Percentiles rank a stretch among this genome's conserved stretches.
Conservation (phyloP, 1,140 invertebrate genomes). For the Orius insidiosus region DNA sequence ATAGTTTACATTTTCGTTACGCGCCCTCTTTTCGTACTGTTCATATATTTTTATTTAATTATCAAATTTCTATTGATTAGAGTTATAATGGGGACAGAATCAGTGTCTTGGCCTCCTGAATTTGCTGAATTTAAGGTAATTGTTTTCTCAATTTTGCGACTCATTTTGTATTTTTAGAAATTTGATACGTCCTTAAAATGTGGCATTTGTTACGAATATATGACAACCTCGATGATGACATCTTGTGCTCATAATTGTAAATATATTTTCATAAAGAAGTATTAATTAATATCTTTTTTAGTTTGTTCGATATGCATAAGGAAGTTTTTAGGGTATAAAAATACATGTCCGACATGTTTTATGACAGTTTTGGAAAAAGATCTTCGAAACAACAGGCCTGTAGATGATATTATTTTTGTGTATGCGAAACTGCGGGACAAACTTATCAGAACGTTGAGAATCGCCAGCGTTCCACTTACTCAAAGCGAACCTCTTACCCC, state of each 20-base stretch:
- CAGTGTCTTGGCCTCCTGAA: not conserved
- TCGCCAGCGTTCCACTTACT: constrained; percentile 9
- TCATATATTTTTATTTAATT: too few species aligned
- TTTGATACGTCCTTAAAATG: constrained; percentile 28
- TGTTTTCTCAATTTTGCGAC: too few species aligned
- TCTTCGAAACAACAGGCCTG: constrained; percentile 30
- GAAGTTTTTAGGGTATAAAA: constrained; percentile 34
- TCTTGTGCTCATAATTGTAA: constrained; percentile 31
- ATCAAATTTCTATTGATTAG: too few species aligned
- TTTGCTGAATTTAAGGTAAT: constrained; percentile 3
- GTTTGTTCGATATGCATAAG: constrained; percentile 39
- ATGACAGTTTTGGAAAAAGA: constrained; percentile 31
- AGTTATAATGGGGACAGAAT: not conserved
- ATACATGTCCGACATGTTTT: constrained; percentile 34
- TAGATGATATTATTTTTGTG: constrained; percentile 25
- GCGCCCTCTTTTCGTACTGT: too few species aligned
- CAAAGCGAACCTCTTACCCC: not conserved
- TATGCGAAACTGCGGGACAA: constrained; percentile 24
- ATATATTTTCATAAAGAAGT: constrained; percentile 15
- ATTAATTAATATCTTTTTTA: constrained; percentile 24
- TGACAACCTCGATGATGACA: constrained; percentile 28
- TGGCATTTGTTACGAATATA: constrained; percentile 31
- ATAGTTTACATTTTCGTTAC: too few species aligned
- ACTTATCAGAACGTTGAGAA: constrained; percentile 19
- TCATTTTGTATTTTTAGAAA: constrained; percentile 23